Evolutionary conservation across 2,113 vertebrate species (phyloP).

Genomic region (Cettia cetti): DNA sequence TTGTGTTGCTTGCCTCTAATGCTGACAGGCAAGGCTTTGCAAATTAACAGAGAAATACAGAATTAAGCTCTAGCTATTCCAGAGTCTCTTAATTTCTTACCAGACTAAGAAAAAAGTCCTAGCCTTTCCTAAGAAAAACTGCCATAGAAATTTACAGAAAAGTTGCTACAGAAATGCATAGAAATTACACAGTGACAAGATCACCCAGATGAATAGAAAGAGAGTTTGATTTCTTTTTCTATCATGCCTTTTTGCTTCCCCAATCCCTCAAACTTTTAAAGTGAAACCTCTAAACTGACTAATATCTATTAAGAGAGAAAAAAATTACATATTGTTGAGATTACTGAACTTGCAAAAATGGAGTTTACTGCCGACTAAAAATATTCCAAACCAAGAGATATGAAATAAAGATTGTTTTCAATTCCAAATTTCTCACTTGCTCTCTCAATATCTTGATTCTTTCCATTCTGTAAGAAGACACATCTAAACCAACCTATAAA

Average conservation of each 20-base stretch:
- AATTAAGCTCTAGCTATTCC: background rate
- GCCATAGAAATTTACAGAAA: background rate
- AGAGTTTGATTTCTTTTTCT: background rate
- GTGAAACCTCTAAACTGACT: background rate
- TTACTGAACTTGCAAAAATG: background rate
- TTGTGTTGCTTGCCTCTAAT: background rate
- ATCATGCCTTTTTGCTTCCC: background rate
- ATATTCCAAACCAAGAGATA: background rate
- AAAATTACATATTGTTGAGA: background rate
- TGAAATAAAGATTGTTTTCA: background rate
- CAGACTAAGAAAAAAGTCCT: background rate
- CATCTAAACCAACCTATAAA: background rate
- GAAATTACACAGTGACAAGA: background rate
- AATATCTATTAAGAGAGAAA: background rate
- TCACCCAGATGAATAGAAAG: background rate
- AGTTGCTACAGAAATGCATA: background rate
- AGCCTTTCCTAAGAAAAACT: background rate
- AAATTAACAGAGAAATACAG: background rate
- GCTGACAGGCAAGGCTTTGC: background rate
- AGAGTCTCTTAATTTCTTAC: background rate
- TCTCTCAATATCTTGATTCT: background rate
- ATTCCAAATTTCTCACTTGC: background rate
- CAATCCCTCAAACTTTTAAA: background rate
- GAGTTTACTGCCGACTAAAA: background rate
- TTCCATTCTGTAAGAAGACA: background rate